Percentiles rank a stretch among this genome's conserved stretches.
Evolutionary conservation across 1,140 invertebrate species (phyloP).

Genomic region (Lutraria rhynchaena): DNA sequence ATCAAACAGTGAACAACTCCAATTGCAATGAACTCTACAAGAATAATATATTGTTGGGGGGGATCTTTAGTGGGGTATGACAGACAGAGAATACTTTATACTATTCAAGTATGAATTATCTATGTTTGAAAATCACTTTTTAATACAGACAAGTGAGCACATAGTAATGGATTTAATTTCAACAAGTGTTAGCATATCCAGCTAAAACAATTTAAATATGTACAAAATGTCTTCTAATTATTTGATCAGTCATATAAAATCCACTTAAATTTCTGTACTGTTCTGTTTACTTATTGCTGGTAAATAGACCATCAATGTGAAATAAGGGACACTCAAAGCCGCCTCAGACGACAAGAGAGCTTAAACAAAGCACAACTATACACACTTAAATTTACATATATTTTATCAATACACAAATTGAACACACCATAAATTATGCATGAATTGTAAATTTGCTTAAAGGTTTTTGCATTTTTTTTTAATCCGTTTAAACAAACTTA

Average conservation of each 20-base stretch:
- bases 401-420: slow-evolving; percentile 35
- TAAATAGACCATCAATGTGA: slow-evolving; percentile 35
- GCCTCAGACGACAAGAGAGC: slow-evolving; percentile 6
- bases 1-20: no score
- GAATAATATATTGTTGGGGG: no score
- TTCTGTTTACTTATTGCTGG: slow-evolving; percentile 7
- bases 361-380: slow-evolving; percentile 9
- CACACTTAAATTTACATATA: neutral
- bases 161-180: no score
- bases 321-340: neutral
- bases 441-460: slow-evolving; percentile 28
- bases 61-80: no score
- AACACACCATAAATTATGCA: slow-evolving; percentile 35
- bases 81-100: no score
- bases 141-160: no score
- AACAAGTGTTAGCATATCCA: neutral
- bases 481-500: no score
- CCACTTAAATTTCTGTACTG: slow-evolving; percentile 1
- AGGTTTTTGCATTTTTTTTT: no score
- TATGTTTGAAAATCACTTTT: no score
- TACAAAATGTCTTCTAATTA: slow-evolving; percentile 8
- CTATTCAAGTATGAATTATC: no score
- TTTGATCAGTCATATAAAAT: slow-evolving; percentile 27
- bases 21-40: no score
- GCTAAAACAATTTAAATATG: slow-evolving; percentile 37